Base-by-base conservation (phyloP, 2,888 invertebrate species). In the Scrobipalpa atriplicella region DNA sequence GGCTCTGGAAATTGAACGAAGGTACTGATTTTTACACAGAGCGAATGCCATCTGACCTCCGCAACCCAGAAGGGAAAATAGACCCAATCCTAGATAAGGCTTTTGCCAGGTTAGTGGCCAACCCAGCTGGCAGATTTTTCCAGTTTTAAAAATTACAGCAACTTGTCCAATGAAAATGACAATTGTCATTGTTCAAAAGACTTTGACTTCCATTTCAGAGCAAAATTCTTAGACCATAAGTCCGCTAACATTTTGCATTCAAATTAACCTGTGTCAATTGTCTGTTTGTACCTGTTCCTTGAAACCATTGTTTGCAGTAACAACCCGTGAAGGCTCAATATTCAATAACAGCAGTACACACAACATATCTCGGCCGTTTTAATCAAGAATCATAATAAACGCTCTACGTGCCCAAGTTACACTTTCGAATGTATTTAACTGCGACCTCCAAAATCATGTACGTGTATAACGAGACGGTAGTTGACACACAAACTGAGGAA, bases 401-500 rank as follows among this genome's bases (percentile, higher is more conserved):
- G 74, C 75, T 62, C 73, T 78, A 81, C 85, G 83, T 84, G 83
- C 74, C 68, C 75, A 74, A 77, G 80, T 72, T 72, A 76, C 77
- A 90, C 91, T 91, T 91, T 92, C 90, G 82, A 90, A 86, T 81
- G 74, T 77, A 73, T 76, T 77, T 82, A 73, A 73, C 75, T 72
- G 75, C 74, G 90, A 88, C 90, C 91, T 91, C 87, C 83, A 90
- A 89, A 90, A 80, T 77, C 86, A 85, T 72, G 79, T 78, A 84
- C 84, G 87, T 85, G 85, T 85, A 79, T 83, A 87, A 87, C 81
- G 80, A 85, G 77, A 39, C 62, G 68, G 74, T 73, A 68, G 74
- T 73, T 76, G 78, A 74, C 79, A 78, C 71, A 74, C 73, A 78
- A 81, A 83, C 77, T 75, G 73, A 74, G 75, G 70, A 73, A 77